These are phyloP conservation scores for Tethea ocularis DNA, from an alignment of 2,888 invertebrate species.

Conservation along the genomic window DNA sequence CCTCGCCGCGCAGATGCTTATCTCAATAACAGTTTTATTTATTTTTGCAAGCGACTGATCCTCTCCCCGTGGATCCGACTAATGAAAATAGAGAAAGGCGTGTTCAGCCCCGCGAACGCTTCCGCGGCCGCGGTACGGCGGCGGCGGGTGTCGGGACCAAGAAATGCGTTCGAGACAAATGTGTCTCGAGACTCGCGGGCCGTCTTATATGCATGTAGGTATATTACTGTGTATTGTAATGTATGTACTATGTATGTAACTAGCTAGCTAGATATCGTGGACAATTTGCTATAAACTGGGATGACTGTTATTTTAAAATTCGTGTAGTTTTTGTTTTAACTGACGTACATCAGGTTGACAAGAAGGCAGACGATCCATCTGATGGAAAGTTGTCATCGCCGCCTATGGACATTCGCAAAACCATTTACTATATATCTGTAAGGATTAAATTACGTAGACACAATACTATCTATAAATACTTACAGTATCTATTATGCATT, in stretches of 20 bases:
- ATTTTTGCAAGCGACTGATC: conserved; percentile 81
- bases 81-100: conserved; percentile 77
- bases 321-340: too few relatives aligned
- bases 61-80: conserved; percentile 71
- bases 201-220: background rate
- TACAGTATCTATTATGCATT: too few relatives aligned
- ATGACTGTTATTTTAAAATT: too few relatives aligned
- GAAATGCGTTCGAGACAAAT: conserved; percentile 38
- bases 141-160: conserved; percentile 11
- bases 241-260: background rate
- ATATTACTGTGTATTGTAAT: background rate
- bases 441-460: too few relatives aligned
- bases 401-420: too few relatives aligned
- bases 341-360: too few relatives aligned
- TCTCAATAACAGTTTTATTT: conserved; percentile 84
- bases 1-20: conserved; percentile 81
- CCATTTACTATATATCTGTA: too few relatives aligned
- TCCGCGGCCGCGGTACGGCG: conserved; percentile 17
- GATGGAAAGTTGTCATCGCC: too few relatives aligned
- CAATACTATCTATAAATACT: too few relatives aligned
- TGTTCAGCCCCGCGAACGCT: conserved; percentile 46
- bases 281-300: background rate
- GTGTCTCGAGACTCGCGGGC: conserved; percentile 31
- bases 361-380: too few relatives aligned
- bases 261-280: background rate